Conservation (phyloP, 2,113 vertebrate genomes). For the Rhinogobius similis region DNA sequence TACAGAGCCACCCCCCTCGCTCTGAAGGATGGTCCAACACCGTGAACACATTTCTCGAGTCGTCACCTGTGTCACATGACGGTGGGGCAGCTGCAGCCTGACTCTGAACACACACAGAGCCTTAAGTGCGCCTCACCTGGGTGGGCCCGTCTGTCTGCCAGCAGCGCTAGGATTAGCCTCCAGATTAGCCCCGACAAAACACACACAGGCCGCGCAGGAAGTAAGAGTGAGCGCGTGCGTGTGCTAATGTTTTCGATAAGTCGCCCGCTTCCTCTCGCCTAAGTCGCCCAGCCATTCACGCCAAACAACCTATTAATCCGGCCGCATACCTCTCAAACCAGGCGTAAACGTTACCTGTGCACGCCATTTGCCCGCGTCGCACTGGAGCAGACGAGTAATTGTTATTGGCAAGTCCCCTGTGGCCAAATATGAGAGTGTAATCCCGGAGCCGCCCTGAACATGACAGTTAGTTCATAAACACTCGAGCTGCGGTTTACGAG, state of each 20-base stretch:
- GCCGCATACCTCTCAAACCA: slow-evolving; percentile 64
- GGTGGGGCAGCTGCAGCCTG: slow-evolving; percentile 36
- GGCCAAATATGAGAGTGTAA: slow-evolving; percentile 49
- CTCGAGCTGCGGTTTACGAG: background rate
- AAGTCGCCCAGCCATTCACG: slow-evolving; percentile 61
- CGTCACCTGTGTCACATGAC: slow-evolving; percentile 51
- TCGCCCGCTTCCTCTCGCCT: slow-evolving; percentile 61
- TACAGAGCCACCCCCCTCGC: background rate
- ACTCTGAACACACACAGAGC: slow-evolving; percentile 20
- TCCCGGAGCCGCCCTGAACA: slow-evolving; percentile 47
- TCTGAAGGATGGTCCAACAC: background rate
- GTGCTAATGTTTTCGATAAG: slow-evolving; percentile 46
- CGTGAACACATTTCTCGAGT: background rate
- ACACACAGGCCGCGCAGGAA: slow-evolving; percentile 70
- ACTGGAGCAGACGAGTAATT: slow-evolving; percentile 64
- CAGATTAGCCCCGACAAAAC: slow-evolving; percentile 72
- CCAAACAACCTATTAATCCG: slow-evolving; percentile 68
- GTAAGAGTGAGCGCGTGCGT: slow-evolving; percentile 43
- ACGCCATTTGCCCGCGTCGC: slow-evolving; percentile 43
- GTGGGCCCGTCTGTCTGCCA: slow-evolving; percentile 75
- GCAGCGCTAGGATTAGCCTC: slow-evolving; percentile 70
- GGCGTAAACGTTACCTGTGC: slow-evolving; percentile 52
- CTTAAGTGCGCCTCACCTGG: slow-evolving; percentile 68
- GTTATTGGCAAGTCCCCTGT: slow-evolving; percentile 55
- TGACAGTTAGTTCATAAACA: slow-evolving; percentile 34